phyloP scores from a whole-genome alignment of 2,113 vertebrate genomes.

The Pagrus major region DNA sequence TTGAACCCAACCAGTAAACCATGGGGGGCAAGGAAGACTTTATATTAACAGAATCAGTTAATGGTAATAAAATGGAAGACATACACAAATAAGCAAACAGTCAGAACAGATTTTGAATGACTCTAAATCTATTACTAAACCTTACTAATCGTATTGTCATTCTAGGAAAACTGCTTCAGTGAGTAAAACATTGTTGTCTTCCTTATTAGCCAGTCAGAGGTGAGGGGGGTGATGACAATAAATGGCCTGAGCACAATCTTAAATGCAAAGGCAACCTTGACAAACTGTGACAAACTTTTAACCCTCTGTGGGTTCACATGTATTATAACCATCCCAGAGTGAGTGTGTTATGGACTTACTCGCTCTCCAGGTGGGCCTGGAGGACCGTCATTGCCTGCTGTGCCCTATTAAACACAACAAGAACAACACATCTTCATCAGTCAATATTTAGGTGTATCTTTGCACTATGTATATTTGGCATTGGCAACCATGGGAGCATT shows the following conservation, averaged over 20 bases:
- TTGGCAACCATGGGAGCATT: neutral
- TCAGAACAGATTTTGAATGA: neutral
- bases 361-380: slow-evolving; percentile 95
- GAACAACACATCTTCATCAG: slow-evolving; percentile 13
- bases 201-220: neutral
- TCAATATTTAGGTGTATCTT: neutral
- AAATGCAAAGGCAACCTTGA: neutral
- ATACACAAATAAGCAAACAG: neutral
- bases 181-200: too few species aligned
- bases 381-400: slow-evolving; percentile 94
- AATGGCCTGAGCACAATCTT: neutral
- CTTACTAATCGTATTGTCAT: neutral
- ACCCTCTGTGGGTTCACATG: neutral
- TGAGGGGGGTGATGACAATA: neutral
- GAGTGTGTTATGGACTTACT: slow-evolving; percentile 83
- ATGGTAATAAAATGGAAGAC: neutral
- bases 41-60: neutral
- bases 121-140: neutral
- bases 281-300: neutral
- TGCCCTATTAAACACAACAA: slow-evolving; percentile 87
- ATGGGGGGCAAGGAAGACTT: neutral
- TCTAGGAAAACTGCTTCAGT: neutral
- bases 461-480: neutral
- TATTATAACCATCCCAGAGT: neutral
- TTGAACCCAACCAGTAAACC: neutral